A percentile compares a stretch with the other conserved stretches of the same genome.
These are phyloP conservation scores for Clostera curtula DNA, from an alignment of 2,888 invertebrate species.

Conservation along the genomic window DNA sequence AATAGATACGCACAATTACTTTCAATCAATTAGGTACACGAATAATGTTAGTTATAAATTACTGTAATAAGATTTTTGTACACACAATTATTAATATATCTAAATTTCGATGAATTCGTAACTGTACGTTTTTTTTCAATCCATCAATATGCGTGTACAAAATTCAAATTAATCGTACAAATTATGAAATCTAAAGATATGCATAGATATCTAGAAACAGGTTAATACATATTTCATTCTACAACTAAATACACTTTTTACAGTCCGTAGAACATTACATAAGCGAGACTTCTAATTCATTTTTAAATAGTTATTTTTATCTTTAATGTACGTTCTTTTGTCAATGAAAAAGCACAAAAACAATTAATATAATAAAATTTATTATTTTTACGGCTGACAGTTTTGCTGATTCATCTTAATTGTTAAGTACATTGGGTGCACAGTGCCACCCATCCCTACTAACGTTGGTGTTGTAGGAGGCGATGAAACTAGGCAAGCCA, in stretches of 20 bases:
- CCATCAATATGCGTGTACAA: constrained; percentile 11
- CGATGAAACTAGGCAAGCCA: too few relatives aligned
- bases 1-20: constrained; percentile 39
- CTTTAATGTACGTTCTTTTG: constrained; percentile 39
- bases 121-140: not conserved
- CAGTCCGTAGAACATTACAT: constrained; percentile 61
- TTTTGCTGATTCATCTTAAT: too few relatives aligned
- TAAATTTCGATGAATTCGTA: not conserved
- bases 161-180: constrained; percentile 31
- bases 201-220: constrained; percentile 71
- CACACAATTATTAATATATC: constrained; percentile 7
- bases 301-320: constrained; percentile 52
- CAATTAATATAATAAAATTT: constrained; percentile 24
- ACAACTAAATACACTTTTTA: constrained; percentile 74
- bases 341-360: constrained; percentile 33
- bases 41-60: constrained; percentile 32
- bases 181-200: constrained; percentile 69
- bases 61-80: constrained; percentile 31
- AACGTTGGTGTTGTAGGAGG: too few relatives aligned
- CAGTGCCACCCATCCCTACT: too few relatives aligned
- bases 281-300: constrained; percentile 62
- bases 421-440: too few relatives aligned
- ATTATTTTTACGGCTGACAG: constrained; percentile 4
- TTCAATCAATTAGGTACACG: too few relatives aligned
- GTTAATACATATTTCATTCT: constrained; percentile 65